Conservation (phyloP, 2,888 invertebrate genomes). For the Nymphalis polychloros region DNA sequence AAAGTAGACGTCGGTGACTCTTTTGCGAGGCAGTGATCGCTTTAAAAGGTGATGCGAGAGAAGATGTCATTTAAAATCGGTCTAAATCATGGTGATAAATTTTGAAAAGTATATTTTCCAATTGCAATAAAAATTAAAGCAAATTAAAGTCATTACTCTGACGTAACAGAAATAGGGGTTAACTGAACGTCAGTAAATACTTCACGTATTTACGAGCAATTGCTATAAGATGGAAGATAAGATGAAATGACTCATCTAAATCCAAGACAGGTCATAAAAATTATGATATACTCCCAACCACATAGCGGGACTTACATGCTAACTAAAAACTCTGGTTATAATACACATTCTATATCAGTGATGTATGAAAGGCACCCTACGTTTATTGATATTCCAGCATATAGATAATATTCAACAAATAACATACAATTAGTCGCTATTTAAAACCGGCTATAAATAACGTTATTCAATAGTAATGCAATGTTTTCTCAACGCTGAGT, state of each 20-base stretch:
- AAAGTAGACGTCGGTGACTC: too few species aligned
- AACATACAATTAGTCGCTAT: constrained; percentile 19
- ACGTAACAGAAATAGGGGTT: background rate
- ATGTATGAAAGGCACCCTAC: background rate
- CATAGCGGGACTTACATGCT: too few species aligned
- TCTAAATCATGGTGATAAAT: too few species aligned
- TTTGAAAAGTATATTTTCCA: too few species aligned
- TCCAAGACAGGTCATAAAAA: too few species aligned
- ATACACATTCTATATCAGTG: too few species aligned
- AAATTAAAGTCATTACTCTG: background rate
- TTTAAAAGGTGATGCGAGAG: too few species aligned
- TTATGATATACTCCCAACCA: too few species aligned
- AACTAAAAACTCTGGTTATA: too few species aligned
- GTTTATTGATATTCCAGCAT: background rate
- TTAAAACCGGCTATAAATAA: constrained; percentile 23
- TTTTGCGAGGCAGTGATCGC: too few species aligned
- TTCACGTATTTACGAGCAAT: background rate
- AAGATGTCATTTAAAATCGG: too few species aligned
- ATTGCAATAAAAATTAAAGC: background rate
- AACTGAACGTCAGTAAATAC: background rate
- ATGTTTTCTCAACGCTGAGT: constrained; percentile 13
- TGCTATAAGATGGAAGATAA: background rate
- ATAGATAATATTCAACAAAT: constrained; percentile 10
- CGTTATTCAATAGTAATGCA: constrained; percentile 16
- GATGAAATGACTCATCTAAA: too few species aligned